phyloP scores from a whole-genome alignment of 1,140 invertebrate genomes.

The Drosophila cardini region DNA sequence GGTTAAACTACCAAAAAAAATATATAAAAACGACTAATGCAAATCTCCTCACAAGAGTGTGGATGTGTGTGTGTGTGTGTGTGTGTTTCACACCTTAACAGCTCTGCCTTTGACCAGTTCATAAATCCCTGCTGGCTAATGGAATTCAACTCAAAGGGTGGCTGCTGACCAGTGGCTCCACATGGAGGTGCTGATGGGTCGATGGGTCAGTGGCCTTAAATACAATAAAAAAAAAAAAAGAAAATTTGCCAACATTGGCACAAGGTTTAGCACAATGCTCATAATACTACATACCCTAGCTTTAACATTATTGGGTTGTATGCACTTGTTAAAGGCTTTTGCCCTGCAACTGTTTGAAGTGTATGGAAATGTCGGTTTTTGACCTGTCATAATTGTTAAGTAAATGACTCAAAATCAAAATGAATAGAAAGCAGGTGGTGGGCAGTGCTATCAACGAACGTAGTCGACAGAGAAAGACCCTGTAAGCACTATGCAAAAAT shows the following conservation, averaged over 20 bases:
- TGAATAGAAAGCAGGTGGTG: not conserved
- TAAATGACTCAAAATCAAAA: not conserved
- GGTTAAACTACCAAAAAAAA: not conserved
- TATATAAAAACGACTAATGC: constrained; percentile 14
- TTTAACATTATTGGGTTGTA: not conserved
- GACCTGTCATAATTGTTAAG: not conserved
- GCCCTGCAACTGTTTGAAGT: not conserved
- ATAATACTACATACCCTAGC: not conserved
- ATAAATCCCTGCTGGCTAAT: constrained; percentile 19
- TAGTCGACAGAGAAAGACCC: not conserved
- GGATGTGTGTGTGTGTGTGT: not conserved
- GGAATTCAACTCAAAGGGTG: constrained; percentile 21
- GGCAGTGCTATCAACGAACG: not conserved
- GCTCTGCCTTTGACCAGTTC: constrained; percentile 21
- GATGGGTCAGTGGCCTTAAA: constrained; percentile 1
- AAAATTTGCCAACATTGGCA: not conserved
- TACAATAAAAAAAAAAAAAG: too few species aligned
- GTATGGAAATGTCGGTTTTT: not conserved
- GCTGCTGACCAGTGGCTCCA: constrained; percentile 2
- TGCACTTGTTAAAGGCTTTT: not conserved
- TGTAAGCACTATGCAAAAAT: too few species aligned
- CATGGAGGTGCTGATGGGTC: not conserved
- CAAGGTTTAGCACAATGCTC: not conserved
- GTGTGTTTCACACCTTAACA: constrained; percentile 22
- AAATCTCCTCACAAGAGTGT: constrained; percentile 13